These are phyloP conservation scores for Dynastes hyllus DNA, from an alignment of 2,888 invertebrate species.

Conservation along the genomic window DNA sequence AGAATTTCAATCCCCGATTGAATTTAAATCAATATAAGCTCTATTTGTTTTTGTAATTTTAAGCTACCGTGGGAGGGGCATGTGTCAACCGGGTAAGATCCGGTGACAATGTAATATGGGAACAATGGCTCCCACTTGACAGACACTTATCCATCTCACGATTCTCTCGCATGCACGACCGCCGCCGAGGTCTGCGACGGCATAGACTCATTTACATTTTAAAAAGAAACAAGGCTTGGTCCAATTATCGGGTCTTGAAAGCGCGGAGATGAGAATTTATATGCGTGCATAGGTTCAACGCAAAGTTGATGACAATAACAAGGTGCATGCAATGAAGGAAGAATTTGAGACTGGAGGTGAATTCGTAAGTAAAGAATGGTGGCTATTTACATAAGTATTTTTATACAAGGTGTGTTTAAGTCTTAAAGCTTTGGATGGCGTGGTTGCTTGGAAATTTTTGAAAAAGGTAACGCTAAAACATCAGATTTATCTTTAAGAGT, in stretches of 20 bases:
- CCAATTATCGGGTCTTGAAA: conserved; percentile 49
- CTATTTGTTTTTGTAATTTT: conserved; percentile 51
- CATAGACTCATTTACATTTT: conserved; percentile 54
- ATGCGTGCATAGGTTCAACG: background rate
- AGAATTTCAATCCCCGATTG: background rate
- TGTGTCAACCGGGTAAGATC: conserved; percentile 51
- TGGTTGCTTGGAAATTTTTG: too few species aligned
- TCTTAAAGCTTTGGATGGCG: too few species aligned
- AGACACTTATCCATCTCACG: conserved; percentile 55
- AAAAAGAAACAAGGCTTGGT: conserved; percentile 54
- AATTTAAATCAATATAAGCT: conserved; percentile 28
- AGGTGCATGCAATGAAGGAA: too few species aligned
- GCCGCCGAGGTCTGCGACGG: conserved; percentile 33
- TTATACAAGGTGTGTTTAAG: too few species aligned
- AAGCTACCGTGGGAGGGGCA: conserved; percentile 53
- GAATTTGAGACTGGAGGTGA: too few species aligned
- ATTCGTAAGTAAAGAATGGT: too few species aligned
- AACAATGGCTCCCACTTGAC: conserved; percentile 57
- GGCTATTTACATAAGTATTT: too few species aligned
- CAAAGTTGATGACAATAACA: too few species aligned
- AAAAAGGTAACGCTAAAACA: too few species aligned
- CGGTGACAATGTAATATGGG: conserved; percentile 58
- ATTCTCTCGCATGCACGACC: conserved; percentile 4
- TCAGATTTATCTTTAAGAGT: too few species aligned
- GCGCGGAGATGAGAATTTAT: background rate